phyloP scores from a whole-genome alignment of 2,888 invertebrate species.

The Mystacides longicornis region DNA sequence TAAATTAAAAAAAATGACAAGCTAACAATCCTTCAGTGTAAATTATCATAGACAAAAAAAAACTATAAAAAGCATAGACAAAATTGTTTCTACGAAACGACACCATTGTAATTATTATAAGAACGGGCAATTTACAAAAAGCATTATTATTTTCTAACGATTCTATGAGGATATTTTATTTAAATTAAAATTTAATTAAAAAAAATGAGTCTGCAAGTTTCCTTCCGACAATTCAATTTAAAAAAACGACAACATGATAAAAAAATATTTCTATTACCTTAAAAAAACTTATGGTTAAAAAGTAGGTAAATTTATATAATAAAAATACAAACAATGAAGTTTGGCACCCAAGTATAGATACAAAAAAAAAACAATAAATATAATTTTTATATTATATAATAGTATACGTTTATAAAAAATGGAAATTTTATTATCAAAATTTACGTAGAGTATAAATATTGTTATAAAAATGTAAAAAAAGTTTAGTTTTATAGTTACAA shows the following conservation, averaged over 20 bases:
- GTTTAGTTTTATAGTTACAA: too few relatives aligned
- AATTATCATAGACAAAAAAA: constrained; percentile 3
- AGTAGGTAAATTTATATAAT: constrained; percentile 3
- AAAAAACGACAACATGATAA: constrained; percentile 8
- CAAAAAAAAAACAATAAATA: constrained; percentile 6
- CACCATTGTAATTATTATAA: constrained; percentile 21
- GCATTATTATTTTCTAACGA: too few relatives aligned
- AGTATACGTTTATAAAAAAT: constrained; percentile 1
- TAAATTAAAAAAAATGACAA: neutral
- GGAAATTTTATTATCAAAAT: neutral
- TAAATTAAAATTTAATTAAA: constrained; percentile 18
- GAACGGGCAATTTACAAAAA: constrained; percentile 22
- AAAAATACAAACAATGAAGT: constrained; percentile 15
- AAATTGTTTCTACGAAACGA: constrained; percentile 9
- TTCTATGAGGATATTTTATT: constrained; percentile 13
- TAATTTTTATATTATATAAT: neutral
- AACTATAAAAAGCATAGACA: too few relatives aligned
- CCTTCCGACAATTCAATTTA: constrained; percentile 20
- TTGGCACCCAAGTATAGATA: constrained; percentile 26
- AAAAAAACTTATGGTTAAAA: neutral
- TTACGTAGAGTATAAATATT: too few relatives aligned
- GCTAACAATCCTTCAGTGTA: neutral
- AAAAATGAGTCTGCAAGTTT: constrained; percentile 18
- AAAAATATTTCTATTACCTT: constrained; percentile 3
- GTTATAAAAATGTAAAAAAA: neutral